phyloP scores from a whole-genome alignment of 1,140 invertebrate species.

The Choristoneura fumiferana region DNA sequence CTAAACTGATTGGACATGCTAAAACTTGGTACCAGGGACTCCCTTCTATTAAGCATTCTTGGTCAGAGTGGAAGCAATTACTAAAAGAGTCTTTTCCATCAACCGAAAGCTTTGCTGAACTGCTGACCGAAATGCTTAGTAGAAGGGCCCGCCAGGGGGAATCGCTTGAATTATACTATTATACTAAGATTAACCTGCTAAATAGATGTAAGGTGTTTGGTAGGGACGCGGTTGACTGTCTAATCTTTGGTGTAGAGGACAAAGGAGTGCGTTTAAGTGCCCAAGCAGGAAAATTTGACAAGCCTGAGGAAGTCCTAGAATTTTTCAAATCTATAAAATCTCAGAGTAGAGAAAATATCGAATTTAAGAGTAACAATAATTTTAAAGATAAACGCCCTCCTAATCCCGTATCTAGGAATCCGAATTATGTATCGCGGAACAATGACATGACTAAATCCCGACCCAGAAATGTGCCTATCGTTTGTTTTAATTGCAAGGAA shows the following conservation, averaged over 20 bases:
- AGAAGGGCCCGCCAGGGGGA: conserved; percentile 29
- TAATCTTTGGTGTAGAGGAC: conserved; percentile 39
- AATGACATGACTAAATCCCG: no score
- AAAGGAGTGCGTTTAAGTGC: conserved; percentile 28
- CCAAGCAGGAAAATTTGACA: conserved; percentile 31
- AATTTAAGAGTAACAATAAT: no score
- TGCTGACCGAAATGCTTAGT: conserved; percentile 37
- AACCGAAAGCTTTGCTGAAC: conserved; percentile 37
- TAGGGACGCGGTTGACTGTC: conserved; percentile 38
- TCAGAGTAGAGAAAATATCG: no score
- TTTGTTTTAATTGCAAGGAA: conserved; percentile 26
- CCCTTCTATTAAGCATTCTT: not conserved
- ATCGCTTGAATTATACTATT: conserved; percentile 39
- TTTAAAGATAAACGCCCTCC: no score
- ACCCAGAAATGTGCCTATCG: not conserved
- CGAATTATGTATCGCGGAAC: no score
- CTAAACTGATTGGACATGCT: no score
- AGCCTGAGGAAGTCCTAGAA: conserved; percentile 30
- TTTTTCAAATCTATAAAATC: conserved; percentile 36
- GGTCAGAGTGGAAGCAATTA: not conserved
- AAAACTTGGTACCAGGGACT: not conserved
- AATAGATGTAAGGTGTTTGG: conserved; percentile 37
- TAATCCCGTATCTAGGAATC: no score
- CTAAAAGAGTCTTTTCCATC: conserved; percentile 19
- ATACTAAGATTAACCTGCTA: conserved; percentile 39